Evolutionary conservation across 1,140 invertebrate genomes (phyloP), one percentile per base, ranked within the genome.

Genomic region (Neuroterus valhalla): DNA sequence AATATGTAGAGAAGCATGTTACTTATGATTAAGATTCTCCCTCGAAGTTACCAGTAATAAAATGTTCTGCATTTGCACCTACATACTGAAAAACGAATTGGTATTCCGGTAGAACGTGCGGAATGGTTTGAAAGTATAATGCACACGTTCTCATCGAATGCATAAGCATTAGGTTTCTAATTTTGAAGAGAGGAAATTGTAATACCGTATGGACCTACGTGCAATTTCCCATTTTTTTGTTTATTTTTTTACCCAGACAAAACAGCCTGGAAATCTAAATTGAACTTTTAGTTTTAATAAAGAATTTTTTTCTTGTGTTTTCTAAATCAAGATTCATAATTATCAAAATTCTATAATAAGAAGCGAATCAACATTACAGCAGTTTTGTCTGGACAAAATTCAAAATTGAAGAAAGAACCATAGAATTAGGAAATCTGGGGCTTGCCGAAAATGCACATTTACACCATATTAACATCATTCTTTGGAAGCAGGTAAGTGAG

Each of bases 401-500:
- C 21, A 62, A 62, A 62, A 62, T 62, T 26, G 26, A 69, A 44
- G 44, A 68, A 48, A 21, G 43, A 17, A 45, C 19, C 21, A 31
- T 26, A 23, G 14, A 31, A 62, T 48, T 48, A 19, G 17, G 31
- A 62, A 31, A 62, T 62, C 23, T 26, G 52, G 21, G 12, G 52
- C 23, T 62, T 62, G 14, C 52, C 11, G 23, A 31, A 69, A 48
- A 69, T 5, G 19, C 44, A 69, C 43, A 69, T 69, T 48, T 17
- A 14, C 68, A 69, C 46, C 46, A 48, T 68, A 48, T 46, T 68
- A 52, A 52, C 50, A 26, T n/a, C 15, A 14, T 23, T 62, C 15
- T 62, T 62, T 26, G 38, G 62, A n/a, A 68, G 72, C 81, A 83
- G 82, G 82, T 83, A 83, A 83, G 82, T 83, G 75, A 62, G 52